phyloP scores from a whole-genome alignment of 2,888 invertebrate species.

The Agriopis aurantiaria region DNA sequence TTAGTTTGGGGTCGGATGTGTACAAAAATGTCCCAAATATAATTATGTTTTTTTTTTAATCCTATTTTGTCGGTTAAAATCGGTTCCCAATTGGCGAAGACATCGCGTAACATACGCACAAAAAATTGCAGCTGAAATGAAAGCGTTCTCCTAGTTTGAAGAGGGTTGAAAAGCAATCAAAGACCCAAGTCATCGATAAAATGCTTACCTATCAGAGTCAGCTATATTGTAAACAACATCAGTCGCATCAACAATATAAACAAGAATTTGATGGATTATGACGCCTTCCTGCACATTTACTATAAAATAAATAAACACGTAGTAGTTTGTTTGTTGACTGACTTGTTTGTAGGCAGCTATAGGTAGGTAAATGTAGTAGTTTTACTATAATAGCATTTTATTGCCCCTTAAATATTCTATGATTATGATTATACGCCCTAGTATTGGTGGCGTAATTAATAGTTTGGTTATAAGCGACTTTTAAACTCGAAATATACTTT shows the following conservation, averaged over 20 bases:
- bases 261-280: conserved; percentile 20
- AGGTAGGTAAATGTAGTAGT: conserved; percentile 33
- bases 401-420: conserved; percentile 38
- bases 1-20: no score
- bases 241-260: conserved; percentile 15
- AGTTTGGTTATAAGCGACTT: no score
- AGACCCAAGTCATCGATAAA: background rate
- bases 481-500: no score
- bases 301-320: conserved; percentile 17
- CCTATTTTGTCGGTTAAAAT: no score
- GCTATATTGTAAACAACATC: conserved; percentile 8
- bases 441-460: conserved; percentile 27
- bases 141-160: no score
- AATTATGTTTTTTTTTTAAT: no score
- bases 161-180: no score
- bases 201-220: background rate
- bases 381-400: conserved; percentile 37
- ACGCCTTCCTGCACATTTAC: conserved; percentile 14
- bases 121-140: no score
- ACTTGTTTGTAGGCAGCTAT: background rate
- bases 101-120: no score
- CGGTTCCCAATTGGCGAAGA: no score
- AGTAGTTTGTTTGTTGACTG: conserved; percentile 35
- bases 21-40: no score
- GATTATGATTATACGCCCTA: conserved; percentile 47